A percentile compares a stretch with the other conserved stretches of the same genome.
These are phyloP conservation scores for Brachionus rotundiformis DNA, from an alignment of 1,140 invertebrate species.

Conservation along the genomic window DNA sequence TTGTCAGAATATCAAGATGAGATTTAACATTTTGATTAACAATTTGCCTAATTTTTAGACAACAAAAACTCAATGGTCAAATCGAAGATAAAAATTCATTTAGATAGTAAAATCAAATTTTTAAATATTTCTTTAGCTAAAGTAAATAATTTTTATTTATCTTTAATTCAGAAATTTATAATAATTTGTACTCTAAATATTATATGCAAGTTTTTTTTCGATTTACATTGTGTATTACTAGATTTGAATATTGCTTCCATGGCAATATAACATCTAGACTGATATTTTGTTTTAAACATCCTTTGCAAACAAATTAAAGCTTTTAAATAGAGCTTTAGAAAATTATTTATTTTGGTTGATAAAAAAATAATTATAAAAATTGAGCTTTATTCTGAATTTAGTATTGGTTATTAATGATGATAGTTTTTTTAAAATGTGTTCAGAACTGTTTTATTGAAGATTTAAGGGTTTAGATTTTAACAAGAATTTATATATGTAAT, in stretches of 20 bases:
- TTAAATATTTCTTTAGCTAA: not conserved
- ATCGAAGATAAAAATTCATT: not conserved
- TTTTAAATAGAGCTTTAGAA: not conserved
- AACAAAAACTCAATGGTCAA: not conserved
- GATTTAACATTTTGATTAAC: not conserved
- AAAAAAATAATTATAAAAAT: not conserved
- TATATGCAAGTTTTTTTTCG: too few relatives aligned
- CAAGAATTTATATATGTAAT: too few relatives aligned
- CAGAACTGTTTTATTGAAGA: too few relatives aligned
- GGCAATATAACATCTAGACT: not conserved
- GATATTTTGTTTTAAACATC: not conserved
- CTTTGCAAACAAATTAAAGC: not conserved
- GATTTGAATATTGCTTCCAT: not conserved
- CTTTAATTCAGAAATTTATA: not conserved
- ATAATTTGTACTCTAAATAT: too few relatives aligned
- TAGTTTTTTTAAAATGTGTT: too few relatives aligned
- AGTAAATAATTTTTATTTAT: not conserved
- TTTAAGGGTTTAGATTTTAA: too few relatives aligned
- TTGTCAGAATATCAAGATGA: not conserved
- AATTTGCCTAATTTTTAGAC: not conserved
- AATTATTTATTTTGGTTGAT: not conserved
- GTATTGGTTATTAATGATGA: too few relatives aligned
- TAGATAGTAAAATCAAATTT: not conserved
- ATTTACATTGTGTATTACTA: not conserved
- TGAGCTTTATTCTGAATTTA: too few relatives aligned